phyloP scores from a whole-genome alignment of 2,113 vertebrate species.

The Siniperca chuatsi region DNA sequence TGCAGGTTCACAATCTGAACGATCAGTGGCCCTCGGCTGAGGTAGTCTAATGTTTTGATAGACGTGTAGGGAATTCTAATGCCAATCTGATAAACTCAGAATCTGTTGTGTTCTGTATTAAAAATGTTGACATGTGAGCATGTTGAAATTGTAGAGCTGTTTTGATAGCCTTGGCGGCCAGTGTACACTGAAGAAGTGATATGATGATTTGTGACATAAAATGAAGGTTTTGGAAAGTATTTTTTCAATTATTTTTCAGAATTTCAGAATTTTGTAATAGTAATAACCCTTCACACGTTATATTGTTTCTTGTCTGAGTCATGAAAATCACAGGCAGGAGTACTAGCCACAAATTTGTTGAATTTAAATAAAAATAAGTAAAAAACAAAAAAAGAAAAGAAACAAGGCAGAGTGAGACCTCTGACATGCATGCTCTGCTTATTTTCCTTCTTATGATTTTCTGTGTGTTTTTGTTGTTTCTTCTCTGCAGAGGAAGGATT shows the following conservation, averaged over 20 bases:
- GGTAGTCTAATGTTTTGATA: constrained; percentile 39
- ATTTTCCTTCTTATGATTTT: constrained; percentile 55
- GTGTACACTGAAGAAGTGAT: not conserved
- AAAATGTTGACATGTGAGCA: constrained; percentile 6
- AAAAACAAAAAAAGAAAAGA: not conserved
- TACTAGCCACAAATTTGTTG: constrained; percentile 46
- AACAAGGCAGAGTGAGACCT: constrained; percentile 30
- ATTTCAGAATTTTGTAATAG: not conserved
- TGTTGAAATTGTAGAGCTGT: constrained; percentile 14
- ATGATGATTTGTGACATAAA: constrained; percentile 20
- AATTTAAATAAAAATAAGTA: constrained; percentile 40
- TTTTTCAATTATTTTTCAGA: not conserved
- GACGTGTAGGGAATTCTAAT: constrained; percentile 55
- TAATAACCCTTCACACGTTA: constrained; percentile 47
- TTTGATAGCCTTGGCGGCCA: not conserved
- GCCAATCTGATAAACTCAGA: constrained; percentile 31
- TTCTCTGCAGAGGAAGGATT: constrained; percentile 93
- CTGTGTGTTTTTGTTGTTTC: constrained; percentile 72
- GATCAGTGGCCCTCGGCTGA: constrained; percentile 43
- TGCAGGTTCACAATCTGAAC: constrained; percentile 45
- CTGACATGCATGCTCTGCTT: constrained; percentile 51
- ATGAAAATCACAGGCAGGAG: constrained; percentile 67
- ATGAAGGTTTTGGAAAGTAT: not conserved
- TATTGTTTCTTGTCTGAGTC: constrained; percentile 63
- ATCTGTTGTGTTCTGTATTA: constrained; percentile 39